Percentiles rank a stretch among this genome's conserved stretches.
These are phyloP conservation scores for Periplaneta americana DNA, from an alignment of 1,140 invertebrate genomes.

Conservation along the genomic window DNA sequence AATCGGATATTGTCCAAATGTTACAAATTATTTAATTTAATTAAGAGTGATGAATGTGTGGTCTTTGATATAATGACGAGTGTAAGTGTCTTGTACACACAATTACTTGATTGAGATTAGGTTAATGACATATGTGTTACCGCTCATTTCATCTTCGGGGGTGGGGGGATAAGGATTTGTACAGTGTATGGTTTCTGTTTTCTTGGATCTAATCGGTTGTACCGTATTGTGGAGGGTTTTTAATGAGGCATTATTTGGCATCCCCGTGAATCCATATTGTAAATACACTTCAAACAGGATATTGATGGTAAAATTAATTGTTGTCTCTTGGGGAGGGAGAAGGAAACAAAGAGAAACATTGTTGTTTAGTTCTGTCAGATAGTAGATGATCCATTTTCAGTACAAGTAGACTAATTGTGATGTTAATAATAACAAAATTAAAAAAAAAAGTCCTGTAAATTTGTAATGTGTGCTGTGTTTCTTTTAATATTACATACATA, in stretches of 20 bases:
- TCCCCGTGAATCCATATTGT: neutral
- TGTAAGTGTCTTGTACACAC: neutral
- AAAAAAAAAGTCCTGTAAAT: constrained; percentile 3
- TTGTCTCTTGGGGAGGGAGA: neutral
- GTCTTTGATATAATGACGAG: no score
- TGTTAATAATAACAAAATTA: neutral
- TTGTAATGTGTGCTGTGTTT: neutral
- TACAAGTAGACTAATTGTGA: constrained; percentile 7
- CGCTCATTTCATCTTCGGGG: neutral
- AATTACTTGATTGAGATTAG: neutral
- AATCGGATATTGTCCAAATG: neutral
- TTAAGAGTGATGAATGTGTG: no score
- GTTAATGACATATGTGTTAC: neutral
- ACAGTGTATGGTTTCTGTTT: neutral
- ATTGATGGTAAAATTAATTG: neutral
- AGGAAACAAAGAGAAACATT: neutral
- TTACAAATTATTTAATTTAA: neutral
- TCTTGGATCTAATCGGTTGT: neutral
- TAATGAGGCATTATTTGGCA: neutral
- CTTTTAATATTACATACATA: neutral
- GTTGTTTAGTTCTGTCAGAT: neutral
- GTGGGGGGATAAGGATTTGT: neutral
- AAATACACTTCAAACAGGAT: neutral
- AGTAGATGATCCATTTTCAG: neutral
- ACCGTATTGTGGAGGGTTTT: neutral